Percentiles rank a stretch among this genome's conserved stretches.
These are phyloP conservation scores for Gambusia holbrooki DNA, from an alignment of 2,113 vertebrate species.

Conservation along the genomic window DNA sequence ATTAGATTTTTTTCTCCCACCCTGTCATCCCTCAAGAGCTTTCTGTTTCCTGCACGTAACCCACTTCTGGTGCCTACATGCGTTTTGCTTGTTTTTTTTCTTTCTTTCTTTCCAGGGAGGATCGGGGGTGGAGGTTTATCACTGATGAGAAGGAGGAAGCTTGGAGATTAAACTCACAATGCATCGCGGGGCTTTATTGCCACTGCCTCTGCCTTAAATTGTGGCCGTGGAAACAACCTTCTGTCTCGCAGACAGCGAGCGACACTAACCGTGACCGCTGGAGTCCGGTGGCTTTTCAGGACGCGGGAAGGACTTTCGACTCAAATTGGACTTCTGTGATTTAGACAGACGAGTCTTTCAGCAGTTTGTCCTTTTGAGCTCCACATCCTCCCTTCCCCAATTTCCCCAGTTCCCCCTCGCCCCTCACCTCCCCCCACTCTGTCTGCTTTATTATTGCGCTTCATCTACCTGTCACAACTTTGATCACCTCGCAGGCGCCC, in stretches of 20 bases:
- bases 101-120: slow-evolving; percentile 12
- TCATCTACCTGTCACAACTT: slow-evolving; percentile 59
- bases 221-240: slow-evolving; percentile 6
- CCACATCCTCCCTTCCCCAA: neutral
- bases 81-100: too few species aligned
- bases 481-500: slow-evolving; percentile 38
- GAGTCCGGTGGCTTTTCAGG: slow-evolving; percentile 38
- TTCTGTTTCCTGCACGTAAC: slow-evolving; percentile 53
- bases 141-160: slow-evolving; percentile 50
- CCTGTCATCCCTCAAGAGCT: slow-evolving; percentile 51
- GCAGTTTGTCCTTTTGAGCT: slow-evolving; percentile 32
- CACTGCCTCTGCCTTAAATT: slow-evolving; percentile 34
- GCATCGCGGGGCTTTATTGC: slow-evolving; percentile 28
- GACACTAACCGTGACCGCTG: slow-evolving; percentile 1
- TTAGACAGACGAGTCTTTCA: slow-evolving; percentile 19
- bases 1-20: slow-evolving; percentile 22
- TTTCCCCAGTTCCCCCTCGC: too few species aligned
- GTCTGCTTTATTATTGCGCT: slow-evolving; percentile 24
- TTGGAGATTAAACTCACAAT: slow-evolving; percentile 42
- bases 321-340: slow-evolving; percentile 29
- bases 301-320: slow-evolving; percentile 13
- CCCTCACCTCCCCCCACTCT: neutral
- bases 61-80: slow-evolving; percentile 53
- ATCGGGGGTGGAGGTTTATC: slow-evolving; percentile 33
- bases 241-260: neutral